Conservation (phyloP, 2,888 invertebrate genomes). For the Bhutanitis thaidina region DNA sequence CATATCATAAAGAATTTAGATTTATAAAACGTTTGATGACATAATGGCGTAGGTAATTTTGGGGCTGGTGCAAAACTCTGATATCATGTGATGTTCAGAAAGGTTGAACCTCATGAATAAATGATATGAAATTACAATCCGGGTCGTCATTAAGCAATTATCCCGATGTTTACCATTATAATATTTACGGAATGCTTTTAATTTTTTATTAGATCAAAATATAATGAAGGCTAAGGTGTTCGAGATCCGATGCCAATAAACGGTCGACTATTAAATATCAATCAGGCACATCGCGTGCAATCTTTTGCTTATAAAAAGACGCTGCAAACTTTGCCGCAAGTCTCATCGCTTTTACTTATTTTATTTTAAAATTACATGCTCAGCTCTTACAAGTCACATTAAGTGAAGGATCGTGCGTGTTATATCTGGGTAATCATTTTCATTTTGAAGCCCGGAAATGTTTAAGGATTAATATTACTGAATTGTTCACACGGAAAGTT, state of each 20-base stretch:
- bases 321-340: background rate
- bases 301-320: conserved; percentile 24
- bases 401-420: background rate
- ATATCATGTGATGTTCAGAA: conserved; percentile 49
- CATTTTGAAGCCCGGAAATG: no score
- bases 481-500: no score
- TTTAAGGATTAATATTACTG: no score
- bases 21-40: conserved; percentile 75
- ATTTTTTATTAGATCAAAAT: conserved; percentile 76
- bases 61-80: conserved; percentile 52
- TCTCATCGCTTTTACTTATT: background rate
- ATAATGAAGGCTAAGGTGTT: conserved; percentile 62
- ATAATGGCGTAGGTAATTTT: conserved; percentile 73
- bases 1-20: conserved; percentile 68
- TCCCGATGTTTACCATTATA: conserved; percentile 67
- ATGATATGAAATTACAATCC: conserved; percentile 73
- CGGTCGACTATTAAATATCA: conserved; percentile 70
- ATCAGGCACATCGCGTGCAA: conserved; percentile 43
- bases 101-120: conserved; percentile 66
- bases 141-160: conserved; percentile 75
- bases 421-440: no score
- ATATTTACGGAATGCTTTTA: conserved; percentile 76
- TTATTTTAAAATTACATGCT: background rate
- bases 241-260: conserved; percentile 49
- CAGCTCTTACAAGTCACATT: background rate